Conservation (phyloP, 2,888 invertebrate genomes). For the Bhutanitis thaidina region DNA sequence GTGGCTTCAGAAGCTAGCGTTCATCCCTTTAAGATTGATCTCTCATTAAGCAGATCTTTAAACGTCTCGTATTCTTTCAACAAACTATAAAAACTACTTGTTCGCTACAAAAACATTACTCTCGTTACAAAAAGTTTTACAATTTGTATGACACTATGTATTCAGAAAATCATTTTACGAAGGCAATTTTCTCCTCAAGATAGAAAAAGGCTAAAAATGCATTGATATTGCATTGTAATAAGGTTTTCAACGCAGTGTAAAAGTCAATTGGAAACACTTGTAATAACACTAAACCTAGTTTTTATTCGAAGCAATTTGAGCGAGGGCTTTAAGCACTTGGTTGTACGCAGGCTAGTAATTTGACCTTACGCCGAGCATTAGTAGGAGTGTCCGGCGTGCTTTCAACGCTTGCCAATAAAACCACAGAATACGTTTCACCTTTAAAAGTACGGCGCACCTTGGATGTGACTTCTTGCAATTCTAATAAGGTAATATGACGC, state of each 20-base stretch:
- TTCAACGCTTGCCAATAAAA: constrained; percentile 62
- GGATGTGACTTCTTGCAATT: constrained; percentile 8
- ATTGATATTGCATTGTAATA: constrained; percentile 27
- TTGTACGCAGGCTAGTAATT: constrained; percentile 56
- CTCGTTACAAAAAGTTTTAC: constrained; percentile 4
- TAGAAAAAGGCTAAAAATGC: constrained; percentile 20
- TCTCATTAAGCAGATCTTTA: too few species aligned
- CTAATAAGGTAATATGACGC: constrained; percentile 35
- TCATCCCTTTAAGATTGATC: too few species aligned
- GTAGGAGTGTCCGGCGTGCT: constrained; percentile 57
- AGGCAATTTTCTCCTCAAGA: constrained; percentile 24
- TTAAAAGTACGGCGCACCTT: constrained; percentile 1
- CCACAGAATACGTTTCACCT: constrained; percentile 40
- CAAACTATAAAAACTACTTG: too few species aligned
- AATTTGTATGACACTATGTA: not conserved
- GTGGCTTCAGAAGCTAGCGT: too few species aligned
- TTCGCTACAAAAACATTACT: too few species aligned
- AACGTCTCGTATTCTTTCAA: too few species aligned
- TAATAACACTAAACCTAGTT: constrained; percentile 52
- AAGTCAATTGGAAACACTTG: constrained; percentile 46
- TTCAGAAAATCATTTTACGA: constrained; percentile 20
- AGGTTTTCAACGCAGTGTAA: constrained; percentile 27
- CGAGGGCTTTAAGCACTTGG: constrained; percentile 53
- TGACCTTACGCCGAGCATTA: constrained; percentile 64
- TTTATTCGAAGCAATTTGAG: constrained; percentile 59